Conservation (phyloP, 1,140 invertebrate genomes). For the Polypedilum vanderplanki region DNA sequence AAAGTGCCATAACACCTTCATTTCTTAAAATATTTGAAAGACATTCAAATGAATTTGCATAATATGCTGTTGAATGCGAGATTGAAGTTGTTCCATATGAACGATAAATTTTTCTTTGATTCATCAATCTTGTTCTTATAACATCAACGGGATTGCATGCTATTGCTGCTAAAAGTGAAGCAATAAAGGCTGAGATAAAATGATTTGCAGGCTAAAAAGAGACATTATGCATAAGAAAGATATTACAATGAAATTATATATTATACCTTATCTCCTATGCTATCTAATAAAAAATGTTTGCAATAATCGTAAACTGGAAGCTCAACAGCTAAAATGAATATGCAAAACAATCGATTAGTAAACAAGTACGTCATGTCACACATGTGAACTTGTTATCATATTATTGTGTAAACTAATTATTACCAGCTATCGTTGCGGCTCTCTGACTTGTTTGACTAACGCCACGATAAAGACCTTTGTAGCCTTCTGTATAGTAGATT, state of each 20-base stretch:
- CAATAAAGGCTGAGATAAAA: conserved; percentile 84
- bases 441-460: conserved; percentile 85
- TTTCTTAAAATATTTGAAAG: conserved; percentile 45
- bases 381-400: not conserved
- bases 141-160: conserved; percentile 94
- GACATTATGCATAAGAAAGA: no score
- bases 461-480: conserved; percentile 82
- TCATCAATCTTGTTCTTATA: conserved; percentile 88
- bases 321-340: conserved; percentile 61
- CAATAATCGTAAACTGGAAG: conserved; percentile 88
- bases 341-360: conserved; percentile 57
- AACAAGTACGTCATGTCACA: not conserved
- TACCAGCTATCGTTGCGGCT: conserved; percentile 53
- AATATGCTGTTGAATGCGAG: conserved; percentile 44
- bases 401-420: not conserved
- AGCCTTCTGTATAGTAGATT: conserved; percentile 71
- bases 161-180: conserved; percentile 85
- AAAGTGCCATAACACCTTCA: conserved; percentile 75
- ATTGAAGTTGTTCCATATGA: conserved; percentile 42
- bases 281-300: conserved; percentile 67
- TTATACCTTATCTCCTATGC: conserved; percentile 57
- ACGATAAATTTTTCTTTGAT: conserved; percentile 62
- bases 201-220: conserved; percentile 66
- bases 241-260: no score
- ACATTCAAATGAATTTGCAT: not conserved